Evolutionary conservation across 2,888 invertebrate species (phyloP).

Genomic region (Dioctria linearis): DNA sequence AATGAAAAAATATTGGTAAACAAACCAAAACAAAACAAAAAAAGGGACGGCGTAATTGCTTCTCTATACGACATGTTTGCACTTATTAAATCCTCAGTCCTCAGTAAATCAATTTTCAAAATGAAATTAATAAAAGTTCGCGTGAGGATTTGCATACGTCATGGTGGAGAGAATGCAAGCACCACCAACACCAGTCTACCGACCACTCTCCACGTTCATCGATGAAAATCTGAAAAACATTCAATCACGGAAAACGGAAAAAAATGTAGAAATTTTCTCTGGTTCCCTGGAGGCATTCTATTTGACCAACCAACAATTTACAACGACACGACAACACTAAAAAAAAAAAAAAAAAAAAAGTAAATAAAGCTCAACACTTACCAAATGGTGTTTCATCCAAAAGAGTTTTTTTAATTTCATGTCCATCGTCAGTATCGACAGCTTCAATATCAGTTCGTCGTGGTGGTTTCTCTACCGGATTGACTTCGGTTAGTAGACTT

Average conservation of each 20-base stretch:
- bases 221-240: too few species aligned
- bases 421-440: slow-evolving; percentile 85
- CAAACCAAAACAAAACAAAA: too few species aligned
- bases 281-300: too few species aligned
- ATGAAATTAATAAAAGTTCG: slow-evolving; percentile 13
- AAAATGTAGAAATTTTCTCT: too few species aligned
- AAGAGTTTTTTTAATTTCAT: slow-evolving; percentile 85
- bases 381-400: slow-evolving; percentile 87
- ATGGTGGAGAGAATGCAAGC: too few species aligned
- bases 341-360: slow-evolving; percentile 6
- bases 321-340: too few species aligned
- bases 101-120: background rate
- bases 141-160: too few species aligned
- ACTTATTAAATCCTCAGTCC: background rate
- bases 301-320: background rate
- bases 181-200: too few species aligned
- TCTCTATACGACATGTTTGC: background rate
- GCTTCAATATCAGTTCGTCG: slow-evolving; percentile 82
- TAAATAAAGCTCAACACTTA: slow-evolving; percentile 71
- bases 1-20: background rate
- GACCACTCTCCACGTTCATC: too few species aligned
- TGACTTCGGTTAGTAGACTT: slow-evolving; percentile 86
- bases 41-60: background rate
- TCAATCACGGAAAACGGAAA: too few species aligned
- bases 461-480: slow-evolving; percentile 88